phyloP scores from a whole-genome alignment of 2,888 invertebrate species.

The Pyrocoelia pectoralis region DNA sequence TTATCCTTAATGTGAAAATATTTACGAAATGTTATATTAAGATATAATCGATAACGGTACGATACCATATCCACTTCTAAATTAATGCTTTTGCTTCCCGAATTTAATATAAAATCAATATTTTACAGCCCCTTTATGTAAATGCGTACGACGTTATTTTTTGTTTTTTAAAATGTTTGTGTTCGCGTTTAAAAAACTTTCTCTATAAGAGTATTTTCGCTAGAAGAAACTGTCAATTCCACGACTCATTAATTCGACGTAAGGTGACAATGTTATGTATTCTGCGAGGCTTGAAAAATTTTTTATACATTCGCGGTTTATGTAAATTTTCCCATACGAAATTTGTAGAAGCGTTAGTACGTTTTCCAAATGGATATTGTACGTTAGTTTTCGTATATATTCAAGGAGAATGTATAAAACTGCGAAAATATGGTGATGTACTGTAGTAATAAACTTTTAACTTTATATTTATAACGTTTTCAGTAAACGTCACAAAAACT shows the following conservation, averaged over 20 bases:
- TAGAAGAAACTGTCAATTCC: constrained; percentile 22
- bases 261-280: not conserved
- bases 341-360: constrained; percentile 6
- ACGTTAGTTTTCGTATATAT: too few species aligned
- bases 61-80: constrained; percentile 3
- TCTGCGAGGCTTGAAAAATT: not conserved
- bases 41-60: not conserved
- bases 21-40: not conserved
- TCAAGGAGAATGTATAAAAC: too few species aligned
- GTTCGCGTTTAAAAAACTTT: not conserved
- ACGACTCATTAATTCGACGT: constrained; percentile 27
- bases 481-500: constrained; percentile 43
- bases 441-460: constrained; percentile 41
- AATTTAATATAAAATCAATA: constrained; percentile 1
- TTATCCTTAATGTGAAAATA: too few species aligned
- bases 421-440: constrained; percentile 14
- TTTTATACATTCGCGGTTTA: constrained; percentile 16
- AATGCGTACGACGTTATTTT: not conserved
- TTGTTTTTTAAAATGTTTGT: not conserved
- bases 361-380: constrained; percentile 16
- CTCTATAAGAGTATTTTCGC: constrained; percentile 10
- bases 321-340: constrained; percentile 13
- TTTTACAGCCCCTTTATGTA: not conserved
- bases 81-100: not conserved
- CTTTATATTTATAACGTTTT: constrained; percentile 48